These are phyloP conservation scores for Amazona finschi DNA, from an alignment of 2,797 vertebrate species.

Conservation along the genomic window DNA sequence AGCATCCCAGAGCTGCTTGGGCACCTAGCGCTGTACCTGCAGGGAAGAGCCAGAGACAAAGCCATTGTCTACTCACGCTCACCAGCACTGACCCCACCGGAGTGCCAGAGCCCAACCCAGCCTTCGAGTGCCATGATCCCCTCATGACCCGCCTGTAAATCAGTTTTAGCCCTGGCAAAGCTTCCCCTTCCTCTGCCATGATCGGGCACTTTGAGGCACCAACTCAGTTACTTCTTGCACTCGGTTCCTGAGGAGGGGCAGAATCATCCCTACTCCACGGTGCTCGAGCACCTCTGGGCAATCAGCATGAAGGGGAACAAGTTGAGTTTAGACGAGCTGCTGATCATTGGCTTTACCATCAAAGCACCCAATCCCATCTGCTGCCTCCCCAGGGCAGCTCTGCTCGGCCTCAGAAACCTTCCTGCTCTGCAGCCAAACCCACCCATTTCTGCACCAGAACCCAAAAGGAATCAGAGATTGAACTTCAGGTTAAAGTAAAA, in stretches of 20 bases:
- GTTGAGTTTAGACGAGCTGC: not conserved
- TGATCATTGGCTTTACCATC: not conserved
- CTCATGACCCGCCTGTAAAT: not conserved
- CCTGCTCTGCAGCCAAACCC: not conserved
- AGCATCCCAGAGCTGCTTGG: not conserved
- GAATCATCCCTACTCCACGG: accelerated
- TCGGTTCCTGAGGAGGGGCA: not conserved
- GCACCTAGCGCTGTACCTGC: not conserved
- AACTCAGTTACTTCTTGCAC: not conserved
- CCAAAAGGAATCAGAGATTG: not conserved
- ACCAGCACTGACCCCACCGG: not conserved
- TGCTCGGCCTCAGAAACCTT: not conserved
- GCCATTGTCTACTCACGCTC: not conserved
- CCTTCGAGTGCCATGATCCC: not conserved
- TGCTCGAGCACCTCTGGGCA: accelerated
- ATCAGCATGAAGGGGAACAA: accelerated
- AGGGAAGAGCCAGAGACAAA: not conserved
- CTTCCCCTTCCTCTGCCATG: not conserved
- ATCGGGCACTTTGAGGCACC: not conserved
- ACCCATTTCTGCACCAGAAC: not conserved
- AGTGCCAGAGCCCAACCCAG: not conserved
- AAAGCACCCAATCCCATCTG: not conserved
- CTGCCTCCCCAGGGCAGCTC: not conserved
- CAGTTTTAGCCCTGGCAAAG: accelerated
- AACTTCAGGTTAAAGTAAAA: not conserved